These are phyloP conservation scores for Siderastrea radians DNA, from an alignment of 92 coral and sea anemone genomes.

Conservation along the genomic window DNA sequence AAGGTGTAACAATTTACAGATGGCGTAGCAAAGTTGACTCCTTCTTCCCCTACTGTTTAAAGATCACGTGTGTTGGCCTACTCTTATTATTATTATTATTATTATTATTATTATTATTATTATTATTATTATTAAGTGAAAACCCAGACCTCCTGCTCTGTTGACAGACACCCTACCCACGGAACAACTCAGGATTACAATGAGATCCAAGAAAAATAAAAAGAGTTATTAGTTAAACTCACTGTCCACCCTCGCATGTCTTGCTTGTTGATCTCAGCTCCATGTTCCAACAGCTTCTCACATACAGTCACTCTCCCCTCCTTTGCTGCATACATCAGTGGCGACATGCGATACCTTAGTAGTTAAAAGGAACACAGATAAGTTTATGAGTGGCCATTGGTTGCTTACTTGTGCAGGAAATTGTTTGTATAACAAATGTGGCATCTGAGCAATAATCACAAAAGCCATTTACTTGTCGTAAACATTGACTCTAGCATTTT, in stretches of 20 bases:
- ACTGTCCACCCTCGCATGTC: constrained; percentile 98
- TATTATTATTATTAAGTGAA: no score
- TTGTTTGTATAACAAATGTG: background rate
- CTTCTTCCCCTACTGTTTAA: no score
- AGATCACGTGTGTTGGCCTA: no score
- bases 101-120: no score
- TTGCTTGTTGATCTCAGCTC: constrained; percentile 92
- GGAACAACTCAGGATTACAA: no score
- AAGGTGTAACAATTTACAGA: no score
- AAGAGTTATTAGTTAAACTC: constrained; percentile 5
- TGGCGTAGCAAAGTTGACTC: no score
- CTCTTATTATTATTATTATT: no score
- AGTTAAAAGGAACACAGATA: background rate
- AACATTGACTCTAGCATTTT: constrained; percentile 86
- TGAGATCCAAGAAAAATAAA: background rate
- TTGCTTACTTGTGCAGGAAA: background rate
- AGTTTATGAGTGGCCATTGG: no score
- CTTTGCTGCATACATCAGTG: constrained; percentile 94
- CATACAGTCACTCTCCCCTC: constrained; percentile 88
- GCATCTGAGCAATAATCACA: background rate
- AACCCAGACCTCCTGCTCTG: no score
- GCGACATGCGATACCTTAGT: constrained; percentile 93
- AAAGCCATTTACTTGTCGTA: constrained; percentile 86
- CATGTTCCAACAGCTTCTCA: constrained; percentile 78
- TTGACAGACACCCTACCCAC: no score